These are phyloP conservation scores for Dendroctonus ponderosae DNA, from an alignment of 1,140 invertebrate species.

Conservation along the genomic window DNA sequence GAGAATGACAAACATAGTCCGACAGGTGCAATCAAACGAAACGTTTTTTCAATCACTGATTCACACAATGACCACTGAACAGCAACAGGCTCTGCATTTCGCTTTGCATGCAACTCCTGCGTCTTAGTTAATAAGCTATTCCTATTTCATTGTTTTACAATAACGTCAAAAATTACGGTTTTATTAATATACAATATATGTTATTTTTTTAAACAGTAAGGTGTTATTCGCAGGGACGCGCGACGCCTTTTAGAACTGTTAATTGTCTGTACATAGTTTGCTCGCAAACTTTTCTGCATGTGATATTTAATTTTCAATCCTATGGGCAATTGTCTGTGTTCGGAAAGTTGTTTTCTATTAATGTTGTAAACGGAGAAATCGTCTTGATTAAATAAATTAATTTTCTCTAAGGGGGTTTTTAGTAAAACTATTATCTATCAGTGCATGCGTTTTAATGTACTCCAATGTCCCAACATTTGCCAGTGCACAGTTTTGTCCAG, in stretches of 20 bases:
- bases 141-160: constrained; percentile 28
- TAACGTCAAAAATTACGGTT: constrained; percentile 30
- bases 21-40: constrained; percentile 77
- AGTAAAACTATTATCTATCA: no score
- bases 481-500: no score
- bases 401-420: no score
- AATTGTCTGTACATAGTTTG: constrained; percentile 28
- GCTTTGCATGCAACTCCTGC: constrained; percentile 53
- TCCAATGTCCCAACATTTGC: no score
- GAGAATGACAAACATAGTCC: constrained; percentile 71
- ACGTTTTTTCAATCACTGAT: constrained; percentile 82
- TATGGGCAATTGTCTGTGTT: no score
- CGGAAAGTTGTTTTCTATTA: no score
- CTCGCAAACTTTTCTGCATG: constrained; percentile 40
- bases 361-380: no score
- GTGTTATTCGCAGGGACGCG: neutral
- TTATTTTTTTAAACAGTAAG: constrained; percentile 22
- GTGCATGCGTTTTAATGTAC: no score
- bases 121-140: constrained; percentile 32
- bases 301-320: constrained; percentile 33
- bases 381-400: no score
- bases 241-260: neutral
- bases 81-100: constrained; percentile 77
- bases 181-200: constrained; percentile 4
- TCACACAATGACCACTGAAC: constrained; percentile 69